Evolutionary conservation across 2,797 vertebrate species (phyloP), one percentile per base, ranked within the genome.

Genomic region (Schizopygopsis pylzovi): DNA sequence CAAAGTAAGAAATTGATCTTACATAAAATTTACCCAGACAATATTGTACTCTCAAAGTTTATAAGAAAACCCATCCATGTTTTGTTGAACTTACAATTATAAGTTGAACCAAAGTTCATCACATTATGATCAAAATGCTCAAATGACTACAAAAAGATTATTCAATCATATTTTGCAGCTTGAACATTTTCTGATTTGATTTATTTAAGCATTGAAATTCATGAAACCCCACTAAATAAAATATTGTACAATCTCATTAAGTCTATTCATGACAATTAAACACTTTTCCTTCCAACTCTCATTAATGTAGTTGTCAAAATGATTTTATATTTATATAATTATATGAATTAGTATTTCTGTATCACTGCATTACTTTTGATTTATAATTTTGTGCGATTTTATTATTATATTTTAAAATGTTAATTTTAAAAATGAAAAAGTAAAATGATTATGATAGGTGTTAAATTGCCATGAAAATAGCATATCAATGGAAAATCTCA

Each of bases 81-180:
- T 54, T 54, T 20, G 52, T 54, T 54, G 52, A 54, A 54, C 18
- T 54, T 54, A 20, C 2, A 54, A 20, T 47, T 13, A 20, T 20
- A 54, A 54, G 56, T 25, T 25, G n/a, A 61, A 61, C 12, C n/a
- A 56, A 56, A 56, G 49, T 63, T 77, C 33, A 82, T 80, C 47
- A 83, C 41, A 72, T 39, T 56, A 84, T 49, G 59, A 41, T 41
- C 70, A 87, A 72, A 76, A 75, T 84, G 87, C 85, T 88, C 85
- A 83, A 90, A 87, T 65, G 79, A 52, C 47, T 15, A 78, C 86
- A 76, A 85, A 79, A 79, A 81, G 76, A 87, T 84, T 80, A 71
- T 81, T 65, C 22, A 86, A 87, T 39, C 59, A 90, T 87, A 82
- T 83, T 88, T 90, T 93, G 94, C 93, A 94, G 93, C 92, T 92